Conservation (phyloP, 2,113 vertebrate genomes). For the Chaenocephalus aceratus region DNA sequence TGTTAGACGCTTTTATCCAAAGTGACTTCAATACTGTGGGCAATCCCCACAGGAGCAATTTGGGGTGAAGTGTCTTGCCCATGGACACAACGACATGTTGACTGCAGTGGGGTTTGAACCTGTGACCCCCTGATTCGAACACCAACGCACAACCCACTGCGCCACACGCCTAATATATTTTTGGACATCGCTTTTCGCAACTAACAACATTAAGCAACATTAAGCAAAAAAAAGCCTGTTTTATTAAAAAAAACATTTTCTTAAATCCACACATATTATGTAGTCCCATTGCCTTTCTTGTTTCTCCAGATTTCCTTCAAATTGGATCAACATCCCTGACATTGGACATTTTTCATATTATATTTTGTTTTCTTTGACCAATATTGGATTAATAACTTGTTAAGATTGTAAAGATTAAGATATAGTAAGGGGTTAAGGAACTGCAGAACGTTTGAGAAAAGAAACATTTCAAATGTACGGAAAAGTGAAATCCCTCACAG, state of each 20-base stretch:
- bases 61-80: no score
- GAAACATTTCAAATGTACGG: slow-evolving; percentile 15
- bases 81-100: no score
- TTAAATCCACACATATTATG: neutral
- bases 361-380: neutral
- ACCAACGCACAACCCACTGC: neutral
- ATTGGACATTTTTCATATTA: neutral
- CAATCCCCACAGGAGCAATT: no score
- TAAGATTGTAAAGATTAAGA: neutral
- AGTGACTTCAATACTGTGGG: no score
- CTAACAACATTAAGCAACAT: neutral
- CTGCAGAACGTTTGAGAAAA: neutral
- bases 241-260: neutral
- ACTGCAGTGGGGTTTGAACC: no score
- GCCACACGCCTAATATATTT: neutral
- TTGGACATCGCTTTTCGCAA: neutral
- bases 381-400: neutral
- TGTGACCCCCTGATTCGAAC: no score
- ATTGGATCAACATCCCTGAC: neutral
- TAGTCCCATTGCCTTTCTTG: neutral
- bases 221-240: neutral
- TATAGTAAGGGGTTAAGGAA: neutral
- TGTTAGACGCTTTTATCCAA: no score
- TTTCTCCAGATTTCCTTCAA: neutral
- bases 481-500: slow-evolving; percentile 29